Evolutionary conservation across 2,113 vertebrate genomes (phyloP).

Genomic region (Dromas ardeola): DNA sequence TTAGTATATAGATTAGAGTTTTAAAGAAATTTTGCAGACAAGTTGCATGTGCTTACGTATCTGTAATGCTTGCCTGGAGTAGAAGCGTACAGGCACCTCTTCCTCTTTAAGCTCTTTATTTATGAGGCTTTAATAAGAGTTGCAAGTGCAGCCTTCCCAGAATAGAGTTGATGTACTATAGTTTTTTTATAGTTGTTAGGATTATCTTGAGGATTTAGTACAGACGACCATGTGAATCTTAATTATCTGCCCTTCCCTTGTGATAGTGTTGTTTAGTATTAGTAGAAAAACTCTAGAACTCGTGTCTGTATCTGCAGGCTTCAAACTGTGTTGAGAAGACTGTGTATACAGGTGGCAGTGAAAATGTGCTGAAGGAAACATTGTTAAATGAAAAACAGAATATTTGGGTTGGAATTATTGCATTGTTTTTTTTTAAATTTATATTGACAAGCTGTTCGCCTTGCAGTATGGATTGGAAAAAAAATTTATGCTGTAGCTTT

Average conservation of each 20-base stretch:
- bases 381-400: not conserved
- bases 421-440: not conserved
- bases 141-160: not conserved
- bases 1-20: not conserved
- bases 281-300: not conserved
- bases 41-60: not conserved
- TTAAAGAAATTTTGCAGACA: not conserved
- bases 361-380: not conserved
- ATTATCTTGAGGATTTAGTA: not conserved
- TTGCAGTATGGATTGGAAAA: not conserved
- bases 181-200: not conserved
- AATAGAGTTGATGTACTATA: no score
- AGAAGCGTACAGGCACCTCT: not conserved
- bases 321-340: not conserved
- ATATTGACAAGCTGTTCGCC: not conserved
- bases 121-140: not conserved
- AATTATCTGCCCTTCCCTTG: not conserved
- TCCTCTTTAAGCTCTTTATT: not conserved
- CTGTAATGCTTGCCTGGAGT: not conserved
- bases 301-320: not conserved
- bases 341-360: not conserved
- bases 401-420: not conserved
- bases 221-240: not conserved
- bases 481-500: not conserved
- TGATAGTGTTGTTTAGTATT: not conserved